Base-by-base conservation (phyloP, 2,888 invertebrate species). In the Plusia festucae region DNA sequence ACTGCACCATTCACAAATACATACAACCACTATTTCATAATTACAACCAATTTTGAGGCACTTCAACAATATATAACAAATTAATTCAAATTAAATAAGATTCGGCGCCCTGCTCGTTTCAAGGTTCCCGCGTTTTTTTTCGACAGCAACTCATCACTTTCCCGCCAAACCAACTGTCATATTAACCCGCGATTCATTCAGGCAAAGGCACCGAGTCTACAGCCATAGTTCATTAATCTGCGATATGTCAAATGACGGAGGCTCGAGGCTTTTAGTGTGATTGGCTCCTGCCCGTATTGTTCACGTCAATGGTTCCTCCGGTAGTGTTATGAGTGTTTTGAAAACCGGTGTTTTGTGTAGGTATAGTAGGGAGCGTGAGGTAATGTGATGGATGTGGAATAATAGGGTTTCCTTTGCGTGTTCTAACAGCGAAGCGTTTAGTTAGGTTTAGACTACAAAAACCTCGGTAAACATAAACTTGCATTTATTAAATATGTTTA, bases 241-340 rank as follows among this genome's bases (percentile, higher is more conserved):
- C 53, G 49, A 56, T n/a, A 46, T 55, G 59, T 58, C 77, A 69
- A 52, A 63, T 59, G 46, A 27, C 46, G 66, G 34, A 49, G 76
- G 51, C 53, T 46, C 46, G 52, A 30, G 51, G 80, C 80, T 80
- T 75, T 80, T 80, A 80, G 77, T 54, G 34, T 60, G 82, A 80
- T 80, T 80, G 75, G 77, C 67, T 64, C 60, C 40, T 63, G 44
- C 52, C 59, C 34, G 59, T 32, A 78, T 77, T 75, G 81, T 77
- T 51, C 32, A 44, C 51, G 22, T 58, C 61, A 68, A 66, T 62
- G 70, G 53, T 8, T 16, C 27, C 52, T 27, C 16, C 51, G 18
- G 11, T 22, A 20, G 52, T 34, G 44, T 65, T 59, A 16, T 49
- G 46, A 11, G 20, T 51, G 34, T 59, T 52, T 58, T 52, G 51